Evolutionary conservation across 2,797 vertebrate species (phyloP).

Genomic region (Cichlasoma orientale): DNA sequence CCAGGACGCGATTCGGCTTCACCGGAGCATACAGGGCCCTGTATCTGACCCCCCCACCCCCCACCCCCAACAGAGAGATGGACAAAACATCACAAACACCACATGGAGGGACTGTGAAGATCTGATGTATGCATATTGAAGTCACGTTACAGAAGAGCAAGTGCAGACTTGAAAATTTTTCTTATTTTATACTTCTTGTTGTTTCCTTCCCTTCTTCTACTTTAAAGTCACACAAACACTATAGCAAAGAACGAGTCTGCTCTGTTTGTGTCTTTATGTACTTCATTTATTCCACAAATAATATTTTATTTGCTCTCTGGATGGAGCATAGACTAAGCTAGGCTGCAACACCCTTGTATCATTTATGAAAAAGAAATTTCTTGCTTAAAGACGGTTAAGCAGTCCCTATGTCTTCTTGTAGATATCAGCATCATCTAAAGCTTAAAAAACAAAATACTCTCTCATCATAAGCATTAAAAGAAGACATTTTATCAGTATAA

Average conservation of each 20-base stretch:
- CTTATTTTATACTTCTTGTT: neutral
- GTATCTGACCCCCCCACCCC: conserved; percentile 63
- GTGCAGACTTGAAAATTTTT: neutral
- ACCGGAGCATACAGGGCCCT: conserved; percentile 70
- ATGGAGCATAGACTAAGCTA: neutral
- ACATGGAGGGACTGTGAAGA: conserved; percentile 15
- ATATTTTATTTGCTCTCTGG: neutral
- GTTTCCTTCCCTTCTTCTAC: neutral
- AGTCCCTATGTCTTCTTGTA: neutral
- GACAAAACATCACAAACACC: conserved; percentile 49
- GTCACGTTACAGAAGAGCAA: neutral
- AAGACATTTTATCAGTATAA: neutral
- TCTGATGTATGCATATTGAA: conserved; percentile 22
- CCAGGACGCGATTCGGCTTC: conserved; percentile 71
- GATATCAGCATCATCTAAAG: neutral
- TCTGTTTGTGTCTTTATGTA: neutral
- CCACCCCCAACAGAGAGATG: conserved; percentile 24
- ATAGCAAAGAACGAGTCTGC: neutral
- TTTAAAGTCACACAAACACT: neutral
- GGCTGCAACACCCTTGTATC: neutral
- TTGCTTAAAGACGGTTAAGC: neutral
- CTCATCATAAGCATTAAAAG: neutral
- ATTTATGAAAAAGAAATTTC: neutral
- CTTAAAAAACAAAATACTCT: neutral
- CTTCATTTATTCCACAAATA: neutral